Base-by-base conservation (phyloP, 2,113 vertebrate genomes). In the Microtus ochrogaster region DNA sequence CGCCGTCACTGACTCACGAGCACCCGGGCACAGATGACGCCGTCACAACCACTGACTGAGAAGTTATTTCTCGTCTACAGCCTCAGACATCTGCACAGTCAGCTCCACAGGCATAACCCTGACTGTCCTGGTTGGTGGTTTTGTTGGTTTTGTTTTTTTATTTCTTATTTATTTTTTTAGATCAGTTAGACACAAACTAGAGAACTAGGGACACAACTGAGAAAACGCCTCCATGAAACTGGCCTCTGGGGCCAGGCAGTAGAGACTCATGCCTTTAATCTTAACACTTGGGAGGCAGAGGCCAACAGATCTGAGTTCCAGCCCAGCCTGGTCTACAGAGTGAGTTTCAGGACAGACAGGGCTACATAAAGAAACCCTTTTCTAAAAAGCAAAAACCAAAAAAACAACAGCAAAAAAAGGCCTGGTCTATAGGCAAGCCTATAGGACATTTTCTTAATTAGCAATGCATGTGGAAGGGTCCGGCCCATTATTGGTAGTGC, bases 101-200 rank as follows among this genome's bases (percentile, higher is more conserved):
- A 82, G 33, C 33, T 7, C 1, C 14, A 52, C 17, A 17, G 0
- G 1, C 24, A 55, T 19, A 2, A 66, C 3, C 3, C 0, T 21
- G 5, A n/a, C 28, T 26, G 47, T 13, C 78, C 78, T 55, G 78
- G 39, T n/a, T 36, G 78, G 49, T n/a, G 30, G 17, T 19, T 58
- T 58, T 58, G 9, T 7, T 58, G 9, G 26, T 11, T 17, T 44
- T 2, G 7, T 11, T 11, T 6, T 26, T 30, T 7, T 79, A 58
- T 58, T 58, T 58, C 55, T 55, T 81, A 10, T 26, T 83, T 58
- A 16, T 11, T 21, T n/a, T 58, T 58, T 58, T 21, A 58, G 14
- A 1, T n/a, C 49, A 81, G 30, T 52, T n/a, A 39, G 52, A 13
- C 79, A 39, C n/a, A 30, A 24, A 14, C 52, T 82, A 58, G 36